Conservation (phyloP, 2,113 vertebrate species). For the Saguinus imperator region DNA sequence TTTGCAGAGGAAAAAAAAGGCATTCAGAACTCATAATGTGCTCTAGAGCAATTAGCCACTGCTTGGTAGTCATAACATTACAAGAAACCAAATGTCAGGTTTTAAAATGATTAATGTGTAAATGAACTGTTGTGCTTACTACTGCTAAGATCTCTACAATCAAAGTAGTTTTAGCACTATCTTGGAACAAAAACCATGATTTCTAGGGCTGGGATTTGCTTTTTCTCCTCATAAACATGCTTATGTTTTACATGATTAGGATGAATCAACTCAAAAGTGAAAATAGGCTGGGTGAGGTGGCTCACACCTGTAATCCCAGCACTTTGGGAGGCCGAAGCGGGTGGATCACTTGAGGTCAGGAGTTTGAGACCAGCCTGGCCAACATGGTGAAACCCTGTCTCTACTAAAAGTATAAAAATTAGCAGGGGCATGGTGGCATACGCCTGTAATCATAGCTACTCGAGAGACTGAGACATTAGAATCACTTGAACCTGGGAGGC, state of each 20-base stretch:
- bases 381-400: neutral
- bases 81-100: neutral
- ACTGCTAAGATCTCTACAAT: neutral
- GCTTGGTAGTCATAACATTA: neutral
- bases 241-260: neutral
- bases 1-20: neutral
- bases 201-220: neutral
- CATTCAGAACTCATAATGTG: neutral
- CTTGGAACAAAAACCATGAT: neutral
- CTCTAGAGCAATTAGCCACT: neutral
- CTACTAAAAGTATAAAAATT: neutral
- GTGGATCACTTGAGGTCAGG: neutral
- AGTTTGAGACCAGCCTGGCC: neutral
- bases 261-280: neutral
- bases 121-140: neutral
- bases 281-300: neutral
- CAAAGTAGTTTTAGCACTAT: neutral
- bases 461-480: neutral
- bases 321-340: neutral
- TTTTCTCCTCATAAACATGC: neutral
- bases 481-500: neutral
- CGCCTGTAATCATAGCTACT: neutral
- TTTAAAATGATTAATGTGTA: neutral
- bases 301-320: neutral
- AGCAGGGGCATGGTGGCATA: neutral